A percentile compares a stretch with the other conserved stretches of the same genome.
These are phyloP conservation scores for Silurus asotus DNA, from an alignment of 2,113 vertebrate genomes.

Conservation along the genomic window DNA sequence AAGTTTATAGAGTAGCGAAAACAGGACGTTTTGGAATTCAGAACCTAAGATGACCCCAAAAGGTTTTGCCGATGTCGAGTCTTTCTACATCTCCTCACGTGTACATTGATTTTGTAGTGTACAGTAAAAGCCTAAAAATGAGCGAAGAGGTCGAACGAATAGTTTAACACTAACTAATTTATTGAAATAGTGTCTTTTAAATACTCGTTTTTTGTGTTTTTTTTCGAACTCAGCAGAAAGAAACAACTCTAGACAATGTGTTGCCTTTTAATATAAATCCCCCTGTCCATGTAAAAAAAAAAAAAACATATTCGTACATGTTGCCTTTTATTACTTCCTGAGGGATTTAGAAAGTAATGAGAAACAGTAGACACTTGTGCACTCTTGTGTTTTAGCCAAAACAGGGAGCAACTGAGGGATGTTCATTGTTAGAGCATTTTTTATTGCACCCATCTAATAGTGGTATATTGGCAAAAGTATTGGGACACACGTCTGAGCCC, in stretches of 20 bases:
- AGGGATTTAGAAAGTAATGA: conserved; percentile 16
- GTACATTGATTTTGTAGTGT: neutral
- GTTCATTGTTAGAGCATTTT: conserved; percentile 20
- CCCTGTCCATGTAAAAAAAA: neutral
- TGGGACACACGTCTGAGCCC: too few species aligned
- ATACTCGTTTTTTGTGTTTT: neutral
- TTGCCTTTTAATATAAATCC: neutral
- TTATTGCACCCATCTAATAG: too few species aligned
- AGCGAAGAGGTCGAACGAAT: neutral
- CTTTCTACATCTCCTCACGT: neutral
- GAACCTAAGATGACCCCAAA: neutral
- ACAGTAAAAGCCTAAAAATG: neutral
- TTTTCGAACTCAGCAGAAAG: neutral
- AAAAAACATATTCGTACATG: neutral
- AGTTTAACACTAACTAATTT: neutral
- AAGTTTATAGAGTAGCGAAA: neutral
- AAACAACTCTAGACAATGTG: neutral
- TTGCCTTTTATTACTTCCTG: neutral
- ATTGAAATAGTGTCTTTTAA: neutral
- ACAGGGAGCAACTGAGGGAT: neutral
- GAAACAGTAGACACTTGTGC: conserved; percentile 6
- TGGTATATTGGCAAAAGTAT: too few species aligned
- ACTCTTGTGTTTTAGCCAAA: neutral
- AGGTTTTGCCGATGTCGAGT: too few species aligned
- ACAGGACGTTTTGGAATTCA: neutral